phyloP scores from a whole-genome alignment of 35 echinoderm and acorn worm species.

The Ophioderma brevispina region DNA sequence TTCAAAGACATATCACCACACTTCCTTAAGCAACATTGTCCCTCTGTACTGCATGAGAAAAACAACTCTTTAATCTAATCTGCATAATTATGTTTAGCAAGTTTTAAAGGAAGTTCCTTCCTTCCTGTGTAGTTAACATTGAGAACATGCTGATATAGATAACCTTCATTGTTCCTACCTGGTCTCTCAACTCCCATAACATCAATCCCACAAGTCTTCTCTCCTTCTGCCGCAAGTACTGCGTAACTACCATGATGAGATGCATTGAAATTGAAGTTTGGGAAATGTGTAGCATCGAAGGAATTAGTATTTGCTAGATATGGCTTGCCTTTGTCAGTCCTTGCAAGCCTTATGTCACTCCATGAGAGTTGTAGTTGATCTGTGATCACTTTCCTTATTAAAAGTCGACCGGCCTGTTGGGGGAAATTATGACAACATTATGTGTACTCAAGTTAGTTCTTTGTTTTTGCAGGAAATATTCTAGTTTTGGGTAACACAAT shows the following conservation, averaged over 20 bases:
- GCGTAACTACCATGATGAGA: conserved; percentile 90
- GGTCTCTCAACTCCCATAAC: conserved; percentile 86
- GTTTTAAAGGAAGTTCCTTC: too few species aligned
- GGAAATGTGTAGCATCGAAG: not conserved
- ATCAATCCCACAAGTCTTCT: conserved; percentile 80
- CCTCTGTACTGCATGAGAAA: too few species aligned
- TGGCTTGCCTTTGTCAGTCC: conserved; percentile 97
- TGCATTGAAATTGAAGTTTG: conserved; percentile 85
- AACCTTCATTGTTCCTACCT: too few species aligned
- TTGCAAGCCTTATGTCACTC: conserved; percentile 70
- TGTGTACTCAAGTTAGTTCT: not conserved
- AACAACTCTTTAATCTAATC: too few species aligned
- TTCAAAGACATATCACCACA: too few species aligned
- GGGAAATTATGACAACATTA: not conserved
- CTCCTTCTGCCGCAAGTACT: conserved; percentile 76
- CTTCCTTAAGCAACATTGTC: too few species aligned
- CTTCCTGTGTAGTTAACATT: too few species aligned
- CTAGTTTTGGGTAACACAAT: not conserved
- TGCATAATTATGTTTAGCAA: too few species aligned
- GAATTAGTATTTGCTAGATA: conserved; percentile 37
- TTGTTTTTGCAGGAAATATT: not conserved
- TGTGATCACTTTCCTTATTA: conserved; percentile 84
- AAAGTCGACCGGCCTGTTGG: conserved; percentile 66
- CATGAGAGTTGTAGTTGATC: conserved; percentile 68
- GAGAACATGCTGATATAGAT: too few species aligned